phyloP scores from a whole-genome alignment of 2,113 vertebrate species.

The Acanthisitta chloris region DNA sequence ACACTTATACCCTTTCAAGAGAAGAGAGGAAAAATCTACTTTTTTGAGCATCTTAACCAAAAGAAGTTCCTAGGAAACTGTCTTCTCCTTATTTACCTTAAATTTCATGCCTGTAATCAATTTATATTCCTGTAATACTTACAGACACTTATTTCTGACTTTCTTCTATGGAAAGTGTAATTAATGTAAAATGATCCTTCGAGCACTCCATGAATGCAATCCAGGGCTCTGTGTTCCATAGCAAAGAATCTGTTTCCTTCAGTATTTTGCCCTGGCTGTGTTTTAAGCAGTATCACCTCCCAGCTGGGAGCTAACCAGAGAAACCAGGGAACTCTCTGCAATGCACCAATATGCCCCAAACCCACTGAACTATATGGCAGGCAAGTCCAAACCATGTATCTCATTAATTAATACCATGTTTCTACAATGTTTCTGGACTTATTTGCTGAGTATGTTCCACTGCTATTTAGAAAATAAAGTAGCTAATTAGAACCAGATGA shows the following conservation, averaged over 20 bases:
- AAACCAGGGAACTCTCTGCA: not conserved
- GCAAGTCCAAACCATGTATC: not conserved
- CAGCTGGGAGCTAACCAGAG: not conserved
- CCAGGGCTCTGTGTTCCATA: not conserved
- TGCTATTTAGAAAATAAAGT: not conserved
- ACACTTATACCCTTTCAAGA: not conserved
- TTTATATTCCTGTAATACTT: not conserved
- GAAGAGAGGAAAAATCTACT: not conserved
- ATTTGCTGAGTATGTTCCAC: not conserved
- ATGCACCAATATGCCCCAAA: not conserved
- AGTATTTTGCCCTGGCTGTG: not conserved
- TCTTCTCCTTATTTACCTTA: not conserved
- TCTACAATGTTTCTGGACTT: not conserved
- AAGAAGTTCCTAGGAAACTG: not conserved
- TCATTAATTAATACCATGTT: not conserved
- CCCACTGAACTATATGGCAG: not conserved
- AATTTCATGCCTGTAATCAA: not conserved
- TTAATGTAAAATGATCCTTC: not conserved
- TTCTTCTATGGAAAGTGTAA: not conserved
- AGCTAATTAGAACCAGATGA: not conserved
- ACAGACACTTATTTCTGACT: not conserved
- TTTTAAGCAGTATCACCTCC: not conserved
- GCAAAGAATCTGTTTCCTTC: not conserved
- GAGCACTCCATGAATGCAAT: not conserved
- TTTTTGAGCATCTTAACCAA: not conserved